Conservation (phyloP, 2,113 vertebrate genomes). For the Eurypyga helias region DNA sequence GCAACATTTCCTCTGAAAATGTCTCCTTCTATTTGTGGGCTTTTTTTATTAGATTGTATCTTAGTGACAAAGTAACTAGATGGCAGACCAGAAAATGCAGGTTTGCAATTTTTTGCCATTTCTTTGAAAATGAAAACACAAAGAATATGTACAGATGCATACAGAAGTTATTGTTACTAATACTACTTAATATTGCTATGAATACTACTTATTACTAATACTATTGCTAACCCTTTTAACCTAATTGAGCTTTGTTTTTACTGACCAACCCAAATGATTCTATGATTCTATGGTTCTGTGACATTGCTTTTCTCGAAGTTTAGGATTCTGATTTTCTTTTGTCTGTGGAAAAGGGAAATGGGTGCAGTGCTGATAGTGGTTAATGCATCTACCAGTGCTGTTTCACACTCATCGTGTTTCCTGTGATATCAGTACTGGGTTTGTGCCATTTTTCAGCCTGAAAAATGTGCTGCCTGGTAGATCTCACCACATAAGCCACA, state of each 20-base stretch:
- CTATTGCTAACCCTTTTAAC: not conserved
- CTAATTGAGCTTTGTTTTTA: not conserved
- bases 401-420: not conserved
- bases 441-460: conserved; percentile 6
- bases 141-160: not conserved
- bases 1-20: not conserved
- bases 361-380: not conserved
- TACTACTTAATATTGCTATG: not conserved
- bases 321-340: not conserved
- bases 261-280: too few species aligned
- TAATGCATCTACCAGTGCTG: not conserved
- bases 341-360: not conserved
- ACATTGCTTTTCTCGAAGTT: not conserved
- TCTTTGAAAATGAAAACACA: not conserved
- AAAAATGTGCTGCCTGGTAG: conserved; percentile 18
- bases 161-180: not conserved
- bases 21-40: not conserved
- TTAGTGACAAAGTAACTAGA: not conserved
- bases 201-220: not conserved
- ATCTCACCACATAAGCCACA: conserved; percentile 9
- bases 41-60: not conserved
- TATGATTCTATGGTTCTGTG: too few species aligned
- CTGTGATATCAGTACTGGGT: not conserved
- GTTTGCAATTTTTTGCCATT: not conserved
- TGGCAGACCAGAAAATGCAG: not conserved